Evolutionary conservation across 2,113 vertebrate species (phyloP).

Genomic region (Nymphicus hollandicus): DNA sequence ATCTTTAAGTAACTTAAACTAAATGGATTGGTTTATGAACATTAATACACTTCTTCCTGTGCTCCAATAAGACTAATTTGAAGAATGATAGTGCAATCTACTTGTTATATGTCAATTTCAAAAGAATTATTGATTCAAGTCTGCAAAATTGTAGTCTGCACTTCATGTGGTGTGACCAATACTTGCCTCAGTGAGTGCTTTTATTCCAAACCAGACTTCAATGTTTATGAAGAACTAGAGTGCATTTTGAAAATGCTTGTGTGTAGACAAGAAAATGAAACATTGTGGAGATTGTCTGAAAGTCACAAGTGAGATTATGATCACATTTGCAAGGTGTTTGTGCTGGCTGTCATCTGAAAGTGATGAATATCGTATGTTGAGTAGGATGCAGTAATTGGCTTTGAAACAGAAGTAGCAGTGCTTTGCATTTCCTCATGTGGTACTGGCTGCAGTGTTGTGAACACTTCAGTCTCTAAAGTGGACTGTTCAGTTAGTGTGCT

Average conservation of each 20-base stretch:
- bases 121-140: not conserved
- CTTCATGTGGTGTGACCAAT: not conserved
- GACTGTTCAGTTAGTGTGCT: rapidly evolving
- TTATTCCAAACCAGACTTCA: not conserved
- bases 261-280: not conserved
- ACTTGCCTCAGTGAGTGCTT: not conserved
- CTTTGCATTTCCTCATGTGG: not conserved
- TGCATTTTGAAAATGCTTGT: not conserved
- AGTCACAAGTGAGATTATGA: not conserved
- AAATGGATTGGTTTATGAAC: not conserved
- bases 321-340: not conserved
- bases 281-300: not conserved
- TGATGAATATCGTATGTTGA: not conserved
- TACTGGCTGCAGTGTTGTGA: not conserved
- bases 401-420: not conserved
- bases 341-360: slow-evolving; percentile 1
- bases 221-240: not conserved
- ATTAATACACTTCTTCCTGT: not conserved
- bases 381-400: not conserved
- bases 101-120: not conserved
- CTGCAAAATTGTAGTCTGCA: not conserved
- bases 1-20: not conserved
- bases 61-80: not conserved
- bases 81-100: not conserved
- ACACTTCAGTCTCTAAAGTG: not conserved